Evolutionary conservation across 92 coral and sea anemone species (phyloP), one percentile per base, ranked within the genome.

Genomic region (Muricea muricata): DNA sequence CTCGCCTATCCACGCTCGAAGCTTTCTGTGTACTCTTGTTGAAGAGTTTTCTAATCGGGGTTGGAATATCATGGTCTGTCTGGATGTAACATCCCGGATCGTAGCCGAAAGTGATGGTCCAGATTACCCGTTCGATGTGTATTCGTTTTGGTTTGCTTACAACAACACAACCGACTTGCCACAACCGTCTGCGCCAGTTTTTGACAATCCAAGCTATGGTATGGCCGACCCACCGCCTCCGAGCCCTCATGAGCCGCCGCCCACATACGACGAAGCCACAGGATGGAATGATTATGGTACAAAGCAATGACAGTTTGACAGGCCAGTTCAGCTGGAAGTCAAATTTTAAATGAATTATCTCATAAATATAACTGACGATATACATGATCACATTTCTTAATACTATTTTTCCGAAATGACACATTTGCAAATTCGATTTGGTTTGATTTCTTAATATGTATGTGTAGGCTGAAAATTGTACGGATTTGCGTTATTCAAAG

Each of bases 11-110:
- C 84, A 89, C 33, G 81, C 72, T 20, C 82, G 83, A 0, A 85
- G 92, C 55, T 28, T 79, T 45, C 63, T 89, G 14, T 78, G 89
- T 50, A 79, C 42, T 75, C 71, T 89, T 10, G 28, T 89, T 21
- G 80, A 89, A 31, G 92, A 76, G 12, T 70, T 89, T 30, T 25
- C 12, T 11, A 46, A 47, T 58, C 35, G 20, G 31, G 79, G 81
- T 6, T 89, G 89, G 92, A 57, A 78, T 58, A 54, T 76, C 5
- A 28, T 75, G 12, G 52, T 83, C 52, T 83, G 83, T 18, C 85
- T 61, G 28, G 88, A 88, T 41, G 85, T 88, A 12, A 52, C 88
- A 0, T 72, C 91, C 17, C 63, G 23, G 78, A 18, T 18, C 1
- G 21, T 52, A 1, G 4, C 3, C 18, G 18, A 48, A 48, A 15